These are phyloP conservation scores for Belonocnema kinseyi DNA, from an alignment of 1,140 invertebrate species.

Conservation along the genomic window DNA sequence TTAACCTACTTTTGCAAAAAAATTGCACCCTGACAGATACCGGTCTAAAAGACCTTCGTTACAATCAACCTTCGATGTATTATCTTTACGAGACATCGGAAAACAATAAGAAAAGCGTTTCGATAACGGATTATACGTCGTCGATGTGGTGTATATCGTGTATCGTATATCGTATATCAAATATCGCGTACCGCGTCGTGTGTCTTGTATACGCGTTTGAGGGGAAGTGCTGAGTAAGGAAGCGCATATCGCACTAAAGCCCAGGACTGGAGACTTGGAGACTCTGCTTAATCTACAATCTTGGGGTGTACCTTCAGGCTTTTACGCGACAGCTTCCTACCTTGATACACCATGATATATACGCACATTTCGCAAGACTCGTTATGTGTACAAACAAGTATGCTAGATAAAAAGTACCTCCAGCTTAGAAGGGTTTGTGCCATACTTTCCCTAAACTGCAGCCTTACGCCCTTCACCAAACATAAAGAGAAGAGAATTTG, in stretches of 20 bases:
- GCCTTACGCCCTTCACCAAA: slow-evolving; percentile 17
- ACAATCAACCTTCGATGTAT: slow-evolving; percentile 1
- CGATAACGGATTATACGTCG: slow-evolving; percentile 2
- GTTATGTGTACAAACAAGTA: not conserved
- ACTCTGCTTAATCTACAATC: slow-evolving; percentile 25
- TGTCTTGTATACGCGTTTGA: slow-evolving; percentile 5
- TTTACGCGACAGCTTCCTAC: not conserved
- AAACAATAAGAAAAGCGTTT: slow-evolving; percentile 7
- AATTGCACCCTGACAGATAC: not conserved
- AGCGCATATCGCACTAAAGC: not conserved
- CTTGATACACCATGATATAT: slow-evolving; percentile 3
- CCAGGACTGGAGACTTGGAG: not conserved
- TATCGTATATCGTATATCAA: not conserved
- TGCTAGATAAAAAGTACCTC: slow-evolving; percentile 5
- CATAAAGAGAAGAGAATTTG: slow-evolving; percentile 15
- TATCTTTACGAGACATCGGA: slow-evolving; percentile 12
- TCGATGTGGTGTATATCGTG: not conserved
- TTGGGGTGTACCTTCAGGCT: slow-evolving; percentile 15
- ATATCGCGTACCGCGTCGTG: not conserved
- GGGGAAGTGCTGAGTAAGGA: slow-evolving; percentile 16
- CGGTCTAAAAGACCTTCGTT: not conserved
- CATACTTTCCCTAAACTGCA: slow-evolving; percentile 22
- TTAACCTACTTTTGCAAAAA: not conserved
- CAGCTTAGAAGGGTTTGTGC: slow-evolving; percentile 7
- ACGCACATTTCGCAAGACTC: slow-evolving; percentile 10